Percentiles rank a stretch among this genome's conserved stretches.
phyloP scores from a whole-genome alignment of 2,797 vertebrate species.

The Tadarida brasiliensis region DNA sequence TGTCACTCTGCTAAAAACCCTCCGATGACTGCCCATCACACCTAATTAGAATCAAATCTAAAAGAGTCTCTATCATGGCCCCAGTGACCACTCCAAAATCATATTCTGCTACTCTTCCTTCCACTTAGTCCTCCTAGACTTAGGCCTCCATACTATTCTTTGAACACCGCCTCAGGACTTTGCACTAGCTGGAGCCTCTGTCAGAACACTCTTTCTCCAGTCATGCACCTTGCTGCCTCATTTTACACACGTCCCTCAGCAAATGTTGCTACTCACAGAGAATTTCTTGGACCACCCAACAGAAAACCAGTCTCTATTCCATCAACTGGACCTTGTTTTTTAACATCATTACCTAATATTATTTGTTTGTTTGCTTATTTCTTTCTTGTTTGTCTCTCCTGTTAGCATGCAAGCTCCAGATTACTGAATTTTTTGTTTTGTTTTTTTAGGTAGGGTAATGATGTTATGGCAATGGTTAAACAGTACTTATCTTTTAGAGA shows the following conservation, averaged over 20 bases:
- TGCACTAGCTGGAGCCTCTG: neutral
- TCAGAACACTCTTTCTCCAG: neutral
- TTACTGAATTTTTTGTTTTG: neutral
- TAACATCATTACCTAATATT: neutral
- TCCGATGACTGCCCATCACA: neutral
- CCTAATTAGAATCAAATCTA: neutral
- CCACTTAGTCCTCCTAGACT: neutral
- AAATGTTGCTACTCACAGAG: neutral
- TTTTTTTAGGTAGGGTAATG: neutral
- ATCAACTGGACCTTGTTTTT: neutral
- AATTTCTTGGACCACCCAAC: conserved; percentile 18
- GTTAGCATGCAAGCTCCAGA: conserved; percentile 18
- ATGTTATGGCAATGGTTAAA: conserved; percentile 4
- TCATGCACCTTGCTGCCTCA: neutral
- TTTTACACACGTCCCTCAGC: neutral
- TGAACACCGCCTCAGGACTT: neutral
- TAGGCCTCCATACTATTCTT: neutral
- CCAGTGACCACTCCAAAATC: neutral
- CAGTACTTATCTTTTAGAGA: neutral
- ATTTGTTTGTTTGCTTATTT: neutral
- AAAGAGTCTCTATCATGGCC: neutral
- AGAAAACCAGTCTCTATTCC: neutral
- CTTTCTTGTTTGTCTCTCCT: neutral
- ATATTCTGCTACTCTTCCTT: neutral
- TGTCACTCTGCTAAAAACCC: conserved; percentile 29